Conservation (phyloP, 2,888 invertebrate species). For the Scaptodrosophila latifasciaeformis region DNA sequence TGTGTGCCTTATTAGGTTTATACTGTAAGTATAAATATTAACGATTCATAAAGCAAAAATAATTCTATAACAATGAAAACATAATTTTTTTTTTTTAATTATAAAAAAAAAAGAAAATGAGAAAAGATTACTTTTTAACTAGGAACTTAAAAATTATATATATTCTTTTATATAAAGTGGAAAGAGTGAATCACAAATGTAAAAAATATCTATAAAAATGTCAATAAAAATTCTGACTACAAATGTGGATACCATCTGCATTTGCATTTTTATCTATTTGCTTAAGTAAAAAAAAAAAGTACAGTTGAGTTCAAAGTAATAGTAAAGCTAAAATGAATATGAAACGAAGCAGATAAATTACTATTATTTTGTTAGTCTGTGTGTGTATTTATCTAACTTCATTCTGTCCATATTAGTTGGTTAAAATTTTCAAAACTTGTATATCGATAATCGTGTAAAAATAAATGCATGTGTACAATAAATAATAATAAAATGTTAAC, state of each 20-base stretch:
- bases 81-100: no score
- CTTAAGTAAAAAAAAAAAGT: no score
- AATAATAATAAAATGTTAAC: constrained; percentile 37
- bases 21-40: constrained; percentile 57
- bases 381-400: no score
- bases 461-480: constrained; percentile 1
- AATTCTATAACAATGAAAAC: not conserved
- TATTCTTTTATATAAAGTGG: not conserved
- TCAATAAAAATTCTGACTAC: no score
- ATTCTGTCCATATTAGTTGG: constrained; percentile 48
- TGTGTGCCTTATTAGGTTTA: constrained; percentile 75
- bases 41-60: constrained; percentile 26
- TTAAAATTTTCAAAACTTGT: constrained; percentile 23
- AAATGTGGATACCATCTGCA: no score
- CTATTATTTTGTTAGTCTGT: no score
- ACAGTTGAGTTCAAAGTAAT: no score
- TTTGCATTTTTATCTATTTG: no score
- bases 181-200: constrained; percentile 38
- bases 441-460: no score
- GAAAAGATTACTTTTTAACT: constrained; percentile 1
- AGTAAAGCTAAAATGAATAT: no score
- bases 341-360: no score
- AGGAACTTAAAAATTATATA: constrained; percentile 1
- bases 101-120: constrained; percentile 15
- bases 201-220: no score